Evolutionary conservation across 2,888 invertebrate genomes (phyloP).

Genomic region (Selenia dentaria): DNA sequence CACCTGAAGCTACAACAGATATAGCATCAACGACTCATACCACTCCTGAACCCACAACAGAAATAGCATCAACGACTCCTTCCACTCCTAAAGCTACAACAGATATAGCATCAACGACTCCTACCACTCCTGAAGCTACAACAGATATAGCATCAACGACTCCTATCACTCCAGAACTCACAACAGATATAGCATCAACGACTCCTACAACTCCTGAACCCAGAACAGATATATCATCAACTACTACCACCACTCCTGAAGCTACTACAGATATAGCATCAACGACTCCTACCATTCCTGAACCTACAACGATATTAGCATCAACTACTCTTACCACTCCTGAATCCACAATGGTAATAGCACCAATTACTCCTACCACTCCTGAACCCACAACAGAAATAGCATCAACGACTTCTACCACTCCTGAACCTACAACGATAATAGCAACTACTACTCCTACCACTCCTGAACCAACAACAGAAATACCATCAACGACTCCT

Average conservation of each 20-base stretch:
- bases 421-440: neutral
- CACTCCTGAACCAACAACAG: neutral
- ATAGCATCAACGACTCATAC: neutral
- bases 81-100: neutral
- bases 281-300: neutral
- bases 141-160: neutral
- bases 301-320: neutral
- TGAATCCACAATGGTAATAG: slow-evolving; percentile 4
- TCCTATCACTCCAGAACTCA: neutral
- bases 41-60: neutral
- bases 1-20: neutral
- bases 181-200: neutral
- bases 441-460: neutral
- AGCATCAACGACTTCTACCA: neutral
- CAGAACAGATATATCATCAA: neutral
- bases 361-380: neutral
- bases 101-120: neutral
- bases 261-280: neutral
- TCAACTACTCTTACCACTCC: neutral
- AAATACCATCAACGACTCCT: too few species aligned
- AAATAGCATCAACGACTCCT: neutral
- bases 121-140: neutral
- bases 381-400: neutral
- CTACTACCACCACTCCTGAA: slow-evolving; percentile 1
- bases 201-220: neutral